phyloP scores from a whole-genome alignment of 1,140 invertebrate genomes.

The Drosophila obscura region DNA sequence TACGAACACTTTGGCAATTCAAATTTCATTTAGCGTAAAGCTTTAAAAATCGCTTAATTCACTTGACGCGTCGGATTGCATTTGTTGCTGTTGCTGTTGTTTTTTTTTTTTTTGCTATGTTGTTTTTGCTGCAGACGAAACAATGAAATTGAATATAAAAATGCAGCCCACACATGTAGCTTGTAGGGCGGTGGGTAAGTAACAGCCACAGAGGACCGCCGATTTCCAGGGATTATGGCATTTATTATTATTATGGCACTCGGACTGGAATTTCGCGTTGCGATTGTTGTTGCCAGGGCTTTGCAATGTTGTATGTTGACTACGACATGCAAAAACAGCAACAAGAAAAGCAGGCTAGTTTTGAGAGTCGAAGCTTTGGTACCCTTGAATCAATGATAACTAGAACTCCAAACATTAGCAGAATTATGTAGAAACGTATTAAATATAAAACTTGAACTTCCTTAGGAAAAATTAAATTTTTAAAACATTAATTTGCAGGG shows the following conservation, averaged over 20 bases:
- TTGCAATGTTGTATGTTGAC: slow-evolving; percentile 49
- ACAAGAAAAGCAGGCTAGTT: background rate
- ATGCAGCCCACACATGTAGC: slow-evolving; percentile 44
- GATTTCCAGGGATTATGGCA: slow-evolving; percentile 73
- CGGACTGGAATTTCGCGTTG: slow-evolving; percentile 43
- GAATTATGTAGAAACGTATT: too few relatives aligned
- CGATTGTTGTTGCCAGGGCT: slow-evolving; percentile 36
- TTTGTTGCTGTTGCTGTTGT: slow-evolving; percentile 15
- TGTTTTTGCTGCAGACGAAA: slow-evolving; percentile 65
- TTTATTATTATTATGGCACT: slow-evolving; percentile 77
- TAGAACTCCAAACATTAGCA: background rate
- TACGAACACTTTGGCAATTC: slow-evolving; percentile 61
- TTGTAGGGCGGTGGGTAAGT: background rate
- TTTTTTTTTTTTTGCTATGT: slow-evolving; percentile 13
- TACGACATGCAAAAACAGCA: slow-evolving; percentile 13
- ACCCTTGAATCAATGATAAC: background rate
- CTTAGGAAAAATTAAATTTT: too few relatives aligned
- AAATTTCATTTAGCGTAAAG: slow-evolving; percentile 81
- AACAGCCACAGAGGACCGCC: slow-evolving; percentile 42
- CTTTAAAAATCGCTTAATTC: slow-evolving; percentile 81
- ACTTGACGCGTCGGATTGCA: slow-evolving; percentile 71
- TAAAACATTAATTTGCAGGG: too few relatives aligned
- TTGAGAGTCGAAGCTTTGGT: background rate
- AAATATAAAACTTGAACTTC: too few relatives aligned
- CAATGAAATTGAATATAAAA: slow-evolving; percentile 80